Evolutionary conservation across 2,888 invertebrate species (phyloP).

Genomic region (Heteropelma amictum): DNA sequence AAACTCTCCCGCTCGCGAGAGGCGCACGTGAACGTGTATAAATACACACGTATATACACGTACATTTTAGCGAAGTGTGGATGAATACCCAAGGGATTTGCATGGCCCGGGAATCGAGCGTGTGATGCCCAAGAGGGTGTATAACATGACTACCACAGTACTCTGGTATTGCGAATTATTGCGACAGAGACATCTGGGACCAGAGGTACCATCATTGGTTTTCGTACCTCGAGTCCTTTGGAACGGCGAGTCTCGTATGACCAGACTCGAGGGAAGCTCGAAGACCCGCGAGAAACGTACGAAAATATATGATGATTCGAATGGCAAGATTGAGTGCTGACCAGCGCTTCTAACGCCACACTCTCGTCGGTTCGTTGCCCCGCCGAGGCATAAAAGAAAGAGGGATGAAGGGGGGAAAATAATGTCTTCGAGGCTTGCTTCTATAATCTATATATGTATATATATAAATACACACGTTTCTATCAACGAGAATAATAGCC

Average conservation of each 20-base stretch:
- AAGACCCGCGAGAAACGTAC: conserved; percentile 15
- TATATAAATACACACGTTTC: too few relatives aligned
- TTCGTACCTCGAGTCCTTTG: conserved; percentile 32
- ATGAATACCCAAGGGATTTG: conserved; percentile 54
- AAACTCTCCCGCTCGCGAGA: conserved; percentile 12
- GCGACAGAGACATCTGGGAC: conserved; percentile 16
- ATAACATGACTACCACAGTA: background rate
- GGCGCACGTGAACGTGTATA: background rate
- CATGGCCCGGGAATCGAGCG: conserved; percentile 48
- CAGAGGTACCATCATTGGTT: conserved; percentile 35
- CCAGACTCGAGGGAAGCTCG: background rate
- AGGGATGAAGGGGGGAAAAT: conserved; percentile 33
- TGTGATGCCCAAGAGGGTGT: conserved; percentile 24
- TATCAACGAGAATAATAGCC: conserved; percentile 36
- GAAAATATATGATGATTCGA: conserved; percentile 32
- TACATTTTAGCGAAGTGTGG: background rate
- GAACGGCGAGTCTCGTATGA: conserved; percentile 45
- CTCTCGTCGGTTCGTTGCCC: background rate
- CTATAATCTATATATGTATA: too few relatives aligned
- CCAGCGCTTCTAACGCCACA: conserved; percentile 33
- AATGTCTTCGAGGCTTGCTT: conserved; percentile 16
- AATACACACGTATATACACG: background rate
- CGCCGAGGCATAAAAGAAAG: background rate
- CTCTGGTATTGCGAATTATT: background rate
- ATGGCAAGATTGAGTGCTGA: conserved; percentile 41